Evolutionary conservation across 2,888 invertebrate genomes (phyloP).

Genomic region (Platycheirus rosarum): DNA sequence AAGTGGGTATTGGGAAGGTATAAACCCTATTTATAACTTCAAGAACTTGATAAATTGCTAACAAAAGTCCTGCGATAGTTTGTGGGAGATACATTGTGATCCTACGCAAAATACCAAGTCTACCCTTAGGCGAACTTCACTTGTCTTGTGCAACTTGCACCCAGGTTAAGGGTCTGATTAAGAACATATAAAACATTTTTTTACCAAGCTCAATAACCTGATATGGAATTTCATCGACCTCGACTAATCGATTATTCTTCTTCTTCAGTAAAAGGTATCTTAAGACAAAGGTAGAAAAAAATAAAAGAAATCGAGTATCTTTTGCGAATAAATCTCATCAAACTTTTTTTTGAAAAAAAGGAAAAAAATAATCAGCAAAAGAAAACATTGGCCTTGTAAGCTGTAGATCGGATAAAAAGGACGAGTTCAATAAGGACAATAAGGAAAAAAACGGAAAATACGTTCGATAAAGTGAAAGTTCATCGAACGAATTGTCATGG

Average conservation of each 20-base stretch:
- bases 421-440: constrained; percentile 27
- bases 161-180: too few species aligned
- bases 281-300: constrained; percentile 5
- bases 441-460: constrained; percentile 19
- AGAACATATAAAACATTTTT: too few species aligned
- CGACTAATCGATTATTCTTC: constrained; percentile 60
- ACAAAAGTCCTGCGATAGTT: too few species aligned
- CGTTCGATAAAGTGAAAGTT: constrained; percentile 46
- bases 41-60: too few species aligned
- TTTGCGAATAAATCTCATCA: constrained; percentile 67
- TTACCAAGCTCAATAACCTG: neutral
- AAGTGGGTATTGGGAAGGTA: too few species aligned
- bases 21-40: too few species aligned
- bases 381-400: constrained; percentile 35
- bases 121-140: too few species aligned
- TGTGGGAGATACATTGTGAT: too few species aligned
- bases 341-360: constrained; percentile 47
- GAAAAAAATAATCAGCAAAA: constrained; percentile 37
- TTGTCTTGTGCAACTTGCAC: too few species aligned
- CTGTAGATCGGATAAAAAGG: constrained; percentile 53
- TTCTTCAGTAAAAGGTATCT: constrained; percentile 7
- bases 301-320: constrained; percentile 29
- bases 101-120: too few species aligned
- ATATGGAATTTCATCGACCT: constrained; percentile 42
- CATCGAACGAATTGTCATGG: constrained; percentile 60